Conservation (phyloP, 2,888 invertebrate species). For the Junonia oenone region DNA sequence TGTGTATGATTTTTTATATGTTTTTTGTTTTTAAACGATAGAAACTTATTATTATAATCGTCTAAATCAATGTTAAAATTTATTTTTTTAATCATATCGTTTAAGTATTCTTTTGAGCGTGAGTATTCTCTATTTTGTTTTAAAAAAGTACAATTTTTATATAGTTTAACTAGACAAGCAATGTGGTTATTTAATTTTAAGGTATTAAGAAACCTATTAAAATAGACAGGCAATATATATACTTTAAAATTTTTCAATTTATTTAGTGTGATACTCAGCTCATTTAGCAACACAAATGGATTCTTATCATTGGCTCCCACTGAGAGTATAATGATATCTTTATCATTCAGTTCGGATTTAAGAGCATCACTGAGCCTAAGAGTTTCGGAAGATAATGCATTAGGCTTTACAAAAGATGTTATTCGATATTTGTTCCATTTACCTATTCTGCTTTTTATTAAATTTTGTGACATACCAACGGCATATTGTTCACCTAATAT, state of each 20-base stretch:
- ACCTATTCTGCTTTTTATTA: neutral
- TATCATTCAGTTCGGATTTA: neutral
- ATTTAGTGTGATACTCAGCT: neutral
- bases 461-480: no score
- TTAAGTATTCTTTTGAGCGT: neutral
- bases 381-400: neutral
- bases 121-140: neutral
- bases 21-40: neutral
- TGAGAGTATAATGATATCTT: neutral
- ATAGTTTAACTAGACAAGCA: neutral
- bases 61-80: constrained; percentile 1
- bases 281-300: constrained; percentile 2
- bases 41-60: neutral
- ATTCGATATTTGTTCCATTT: constrained; percentile 27
- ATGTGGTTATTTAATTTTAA: neutral
- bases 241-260: neutral
- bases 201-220: neutral
- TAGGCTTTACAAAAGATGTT: constrained; percentile 10
- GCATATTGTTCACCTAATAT: no score
- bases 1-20: neutral
- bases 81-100: neutral
- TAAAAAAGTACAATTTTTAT: constrained; percentile 2
- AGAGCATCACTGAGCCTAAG: neutral
- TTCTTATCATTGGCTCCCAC: constrained; percentile 11
- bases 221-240: neutral